Conservation (phyloP, 2,888 invertebrate genomes). For the Automeris io region DNA sequence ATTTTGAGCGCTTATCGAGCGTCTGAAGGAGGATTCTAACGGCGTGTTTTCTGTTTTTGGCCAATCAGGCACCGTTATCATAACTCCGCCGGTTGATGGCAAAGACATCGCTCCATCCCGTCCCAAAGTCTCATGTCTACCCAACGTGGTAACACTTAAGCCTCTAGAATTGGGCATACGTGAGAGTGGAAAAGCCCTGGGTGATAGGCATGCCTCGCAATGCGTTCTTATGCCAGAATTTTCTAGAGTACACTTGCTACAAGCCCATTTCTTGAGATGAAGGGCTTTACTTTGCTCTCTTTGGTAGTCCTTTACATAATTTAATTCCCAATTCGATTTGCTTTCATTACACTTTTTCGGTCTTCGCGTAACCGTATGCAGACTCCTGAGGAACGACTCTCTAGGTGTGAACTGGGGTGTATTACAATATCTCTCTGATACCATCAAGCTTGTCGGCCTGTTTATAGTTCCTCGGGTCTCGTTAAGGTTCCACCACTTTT, state of each 20-base stretch:
- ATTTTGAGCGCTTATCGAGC: conserved; percentile 64
- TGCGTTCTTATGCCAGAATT: conserved; percentile 81
- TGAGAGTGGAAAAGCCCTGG: conserved; percentile 65
- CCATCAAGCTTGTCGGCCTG: conserved; percentile 77
- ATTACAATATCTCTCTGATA: conserved; percentile 69
- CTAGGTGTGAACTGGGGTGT: conserved; percentile 46
- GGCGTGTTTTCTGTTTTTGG: conserved; percentile 54
- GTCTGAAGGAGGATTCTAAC: conserved; percentile 44
- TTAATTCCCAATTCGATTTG: conserved; percentile 69
- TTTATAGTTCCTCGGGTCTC: conserved; percentile 62
- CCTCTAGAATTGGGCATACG: conserved; percentile 60
- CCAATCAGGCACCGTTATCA: conserved; percentile 82
- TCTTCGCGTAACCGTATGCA: conserved; percentile 65
- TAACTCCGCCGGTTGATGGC: conserved; percentile 74
- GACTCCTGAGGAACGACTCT: conserved; percentile 60
- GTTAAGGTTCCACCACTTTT: conserved; percentile 71
- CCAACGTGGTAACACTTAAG: conserved; percentile 63
- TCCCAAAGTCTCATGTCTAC: conserved; percentile 55
- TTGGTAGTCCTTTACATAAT: conserved; percentile 67
- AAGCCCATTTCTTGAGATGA: conserved; percentile 80
- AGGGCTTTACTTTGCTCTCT: conserved; percentile 58
- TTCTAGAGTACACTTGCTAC: conserved; percentile 85
- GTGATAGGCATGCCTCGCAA: conserved; percentile 87
- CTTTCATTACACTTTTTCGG: conserved; percentile 65
- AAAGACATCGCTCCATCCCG: conserved; percentile 62